A percentile compares a stretch with the other conserved stretches of the same genome.
These are phyloP conservation scores for Beroe forskalii DNA, from an alignment of 37 sponge, comb jelly and placozoan species.

Conservation along the genomic window DNA sequence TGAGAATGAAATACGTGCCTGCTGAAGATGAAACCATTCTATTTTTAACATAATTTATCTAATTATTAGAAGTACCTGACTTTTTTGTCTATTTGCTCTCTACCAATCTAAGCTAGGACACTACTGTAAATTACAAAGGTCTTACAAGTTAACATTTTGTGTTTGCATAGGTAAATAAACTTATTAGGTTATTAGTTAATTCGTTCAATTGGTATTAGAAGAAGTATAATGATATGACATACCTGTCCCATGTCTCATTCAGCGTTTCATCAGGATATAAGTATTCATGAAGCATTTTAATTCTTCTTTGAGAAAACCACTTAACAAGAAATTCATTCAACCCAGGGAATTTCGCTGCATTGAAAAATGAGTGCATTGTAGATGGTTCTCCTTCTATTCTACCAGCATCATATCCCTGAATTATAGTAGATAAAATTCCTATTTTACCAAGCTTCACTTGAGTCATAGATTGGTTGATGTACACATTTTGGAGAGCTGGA, in stretches of 20 bases:
- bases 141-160: too few species aligned
- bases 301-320: constrained; percentile 13
- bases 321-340: neutral
- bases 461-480: neutral
- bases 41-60: too few species aligned
- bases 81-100: too few species aligned
- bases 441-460: constrained; percentile 45
- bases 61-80: too few species aligned
- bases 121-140: too few species aligned
- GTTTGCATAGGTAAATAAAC: too few species aligned
- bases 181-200: too few species aligned
- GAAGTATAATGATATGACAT: too few species aligned
- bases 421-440: constrained; percentile 32
- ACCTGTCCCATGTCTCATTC: constrained; percentile 63
- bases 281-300: constrained; percentile 42
- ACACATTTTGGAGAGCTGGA: constrained; percentile 56
- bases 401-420: neutral
- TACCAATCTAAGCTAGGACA: too few species aligned
- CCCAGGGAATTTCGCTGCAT: neutral
- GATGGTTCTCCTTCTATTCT: neutral
- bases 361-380: neutral
- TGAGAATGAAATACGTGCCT: too few species aligned
- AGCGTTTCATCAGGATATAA: constrained; percentile 20
- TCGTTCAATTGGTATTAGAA: too few species aligned
- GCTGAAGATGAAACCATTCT: too few species aligned